These are phyloP conservation scores for Siderastrea radians DNA, from an alignment of 92 coral and sea anemone genomes.

Conservation along the genomic window DNA sequence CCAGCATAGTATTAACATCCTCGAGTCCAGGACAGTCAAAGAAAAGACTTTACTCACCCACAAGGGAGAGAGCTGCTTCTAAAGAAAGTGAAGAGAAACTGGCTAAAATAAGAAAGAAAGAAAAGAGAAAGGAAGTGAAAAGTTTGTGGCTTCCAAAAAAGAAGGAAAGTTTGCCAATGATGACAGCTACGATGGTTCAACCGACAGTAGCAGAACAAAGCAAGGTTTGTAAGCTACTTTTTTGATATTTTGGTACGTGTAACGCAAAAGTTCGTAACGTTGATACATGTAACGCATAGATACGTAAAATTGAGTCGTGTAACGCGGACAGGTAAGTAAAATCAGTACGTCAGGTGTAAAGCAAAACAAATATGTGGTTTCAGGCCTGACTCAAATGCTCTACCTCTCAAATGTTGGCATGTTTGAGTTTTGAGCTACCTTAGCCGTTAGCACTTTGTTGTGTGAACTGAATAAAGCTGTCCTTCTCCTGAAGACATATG, in stretches of 20 bases:
- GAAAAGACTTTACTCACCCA: conserved; percentile 58
- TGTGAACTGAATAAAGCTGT: too few relatives aligned
- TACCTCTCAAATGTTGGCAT: too few relatives aligned
- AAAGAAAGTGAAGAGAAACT: conserved; percentile 70
- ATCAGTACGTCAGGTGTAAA: too few relatives aligned
- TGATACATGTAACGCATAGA: too few relatives aligned
- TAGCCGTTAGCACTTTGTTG: too few relatives aligned
- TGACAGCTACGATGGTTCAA: conserved; percentile 84
- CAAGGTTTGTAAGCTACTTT: conserved; percentile 14
- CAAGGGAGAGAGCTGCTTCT: conserved; percentile 53
- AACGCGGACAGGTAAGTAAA: too few relatives aligned
- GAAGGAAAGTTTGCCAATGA: conserved; percentile 77
- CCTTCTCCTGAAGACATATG: too few relatives aligned
- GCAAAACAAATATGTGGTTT: too few relatives aligned
- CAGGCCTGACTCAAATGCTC: too few relatives aligned
- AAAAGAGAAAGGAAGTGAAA: conserved; percentile 75
- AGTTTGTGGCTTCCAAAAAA: conserved; percentile 92
- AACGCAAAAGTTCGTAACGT: background rate
- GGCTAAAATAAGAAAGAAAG: conserved; percentile 65
- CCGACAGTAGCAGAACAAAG: conserved; percentile 46
- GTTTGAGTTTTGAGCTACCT: too few relatives aligned
- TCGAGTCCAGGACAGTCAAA: conserved; percentile 57
- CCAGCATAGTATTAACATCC: conserved; percentile 67
- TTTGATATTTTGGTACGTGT: background rate
- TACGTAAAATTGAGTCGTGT: too few relatives aligned